Evolutionary conservation across 2,797 vertebrate species (phyloP), one percentile per base, ranked within the genome.

Genomic region (Novumbra hubbsi): DNA sequence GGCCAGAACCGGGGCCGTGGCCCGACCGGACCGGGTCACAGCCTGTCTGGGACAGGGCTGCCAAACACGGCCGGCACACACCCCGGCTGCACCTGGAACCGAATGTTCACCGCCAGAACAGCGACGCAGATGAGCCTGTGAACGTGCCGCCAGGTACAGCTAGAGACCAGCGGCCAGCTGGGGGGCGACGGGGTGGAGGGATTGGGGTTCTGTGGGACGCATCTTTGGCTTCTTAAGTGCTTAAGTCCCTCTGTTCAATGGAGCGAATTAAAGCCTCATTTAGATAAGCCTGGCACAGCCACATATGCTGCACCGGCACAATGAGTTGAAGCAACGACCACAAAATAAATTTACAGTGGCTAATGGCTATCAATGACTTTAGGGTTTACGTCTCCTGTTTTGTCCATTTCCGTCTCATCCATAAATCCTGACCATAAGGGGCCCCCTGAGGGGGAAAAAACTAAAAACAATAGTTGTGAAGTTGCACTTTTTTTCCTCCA

Each of bases 81-180:
- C 21, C 16, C 52, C 52, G 5, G 11, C 34, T 71, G 70, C 63
- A 45, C 65, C 76, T 75, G 78, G 57, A 75, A 84, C 84, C 82
- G 87, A 88, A 84, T 83, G 84, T 85, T 89, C 83, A 77, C 70
- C 64, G 76, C 76, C 76, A 80, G n/a, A 76, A 73, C 65, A 30
- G 73, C 76, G 69, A 49, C 7, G 1, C 8, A 49, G 38, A 50
- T 12, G 17, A 2, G 45, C 41, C n/a, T n/a, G 14, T 50, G 14
- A 50, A 69, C 49, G 15, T 30, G 68, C 68, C 45, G 62, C 24
- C 14, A 14, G 1, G 16, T 64, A 21, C 27, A 64, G 62, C 81
- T 71, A 21, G 6, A 24, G 21, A 69, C 19, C 49, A 7, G n/a
- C 41, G 1, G n/a, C 15, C 57, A 28, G 41, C 73, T 16, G 72